Conservation (phyloP, 2,113 vertebrate genomes). For the Leiothrix lutea region DNA sequence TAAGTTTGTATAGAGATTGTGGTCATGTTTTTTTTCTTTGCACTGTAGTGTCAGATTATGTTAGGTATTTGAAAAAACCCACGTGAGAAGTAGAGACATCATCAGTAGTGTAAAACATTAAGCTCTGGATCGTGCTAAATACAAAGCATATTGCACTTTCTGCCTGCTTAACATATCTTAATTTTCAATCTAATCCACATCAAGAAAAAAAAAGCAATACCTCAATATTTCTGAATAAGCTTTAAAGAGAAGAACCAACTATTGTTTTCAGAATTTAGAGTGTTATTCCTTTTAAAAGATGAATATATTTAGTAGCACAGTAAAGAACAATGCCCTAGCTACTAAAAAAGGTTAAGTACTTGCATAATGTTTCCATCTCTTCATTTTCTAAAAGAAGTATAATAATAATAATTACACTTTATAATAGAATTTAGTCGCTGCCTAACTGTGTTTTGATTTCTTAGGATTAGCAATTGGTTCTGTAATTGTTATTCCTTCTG, state of each 20-base stretch:
- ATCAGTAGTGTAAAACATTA: background rate
- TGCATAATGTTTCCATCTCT: background rate
- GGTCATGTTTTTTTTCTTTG: background rate
- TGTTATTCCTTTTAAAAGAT: background rate
- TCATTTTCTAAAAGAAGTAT: slow-evolving; percentile 46
- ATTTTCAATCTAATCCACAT: background rate
- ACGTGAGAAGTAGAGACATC: background rate
- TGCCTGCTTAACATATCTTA: background rate
- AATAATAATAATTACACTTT: slow-evolving; percentile 62
- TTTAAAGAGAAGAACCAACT: background rate
- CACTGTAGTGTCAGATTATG: background rate
- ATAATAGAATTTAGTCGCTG: slow-evolving; percentile 52
- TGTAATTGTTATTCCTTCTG: slow-evolving; percentile 53
- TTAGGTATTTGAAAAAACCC: background rate
- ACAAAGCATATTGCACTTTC: background rate
- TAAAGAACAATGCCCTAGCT: slow-evolving; percentile 26
- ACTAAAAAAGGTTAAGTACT: slow-evolving; percentile 20
- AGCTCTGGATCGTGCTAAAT: background rate
- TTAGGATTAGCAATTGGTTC: slow-evolving; percentile 20
- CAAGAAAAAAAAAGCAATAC: background rate
- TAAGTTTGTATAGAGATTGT: background rate
- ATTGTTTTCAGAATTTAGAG: background rate
- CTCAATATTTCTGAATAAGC: slow-evolving; percentile 26
- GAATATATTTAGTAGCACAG: background rate
- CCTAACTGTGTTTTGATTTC: slow-evolving; percentile 70